phyloP scores from a whole-genome alignment of 2,888 invertebrate species.

The Diogma glabrata region DNA sequence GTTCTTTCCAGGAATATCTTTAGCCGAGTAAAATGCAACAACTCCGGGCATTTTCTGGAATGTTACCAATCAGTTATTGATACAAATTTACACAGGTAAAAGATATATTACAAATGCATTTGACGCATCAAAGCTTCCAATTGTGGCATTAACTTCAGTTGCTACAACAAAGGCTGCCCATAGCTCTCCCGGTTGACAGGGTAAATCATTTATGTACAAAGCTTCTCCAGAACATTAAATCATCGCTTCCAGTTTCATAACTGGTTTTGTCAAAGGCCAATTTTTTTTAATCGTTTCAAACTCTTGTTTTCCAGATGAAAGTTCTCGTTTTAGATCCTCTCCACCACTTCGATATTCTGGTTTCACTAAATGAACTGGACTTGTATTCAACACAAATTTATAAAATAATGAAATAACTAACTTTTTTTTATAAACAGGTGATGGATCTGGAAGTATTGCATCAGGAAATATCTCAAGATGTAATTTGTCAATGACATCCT shows the following conservation, averaged over 20 bases:
- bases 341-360: conserved; percentile 38
- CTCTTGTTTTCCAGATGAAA: conserved; percentile 47
- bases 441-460: conserved; percentile 46
- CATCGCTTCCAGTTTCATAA: conserved; percentile 48
- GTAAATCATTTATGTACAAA: conserved; percentile 37
- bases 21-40: conserved; percentile 45
- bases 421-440: conserved; percentile 53
- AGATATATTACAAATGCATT: conserved; percentile 55
- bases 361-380: conserved; percentile 33
- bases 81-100: too few relatives aligned
- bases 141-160: conserved; percentile 43
- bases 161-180: conserved; percentile 59
- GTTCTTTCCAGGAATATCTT: conserved; percentile 54
- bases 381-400: conserved; percentile 39
- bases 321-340: conserved; percentile 36
- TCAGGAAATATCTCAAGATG: conserved; percentile 48
- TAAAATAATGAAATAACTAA: conserved; percentile 44
- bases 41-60: too few relatives aligned
- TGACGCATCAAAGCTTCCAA: conserved; percentile 48
- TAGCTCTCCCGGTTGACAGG: conserved; percentile 30
- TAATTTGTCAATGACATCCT: conserved; percentile 41
- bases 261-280: conserved; percentile 53
- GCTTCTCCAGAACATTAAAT: conserved; percentile 42
- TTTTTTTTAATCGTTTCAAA: conserved; percentile 46
- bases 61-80: too few relatives aligned